Conservation (phyloP, 2,797 vertebrate species). For the Eulemur mongoz region DNA sequence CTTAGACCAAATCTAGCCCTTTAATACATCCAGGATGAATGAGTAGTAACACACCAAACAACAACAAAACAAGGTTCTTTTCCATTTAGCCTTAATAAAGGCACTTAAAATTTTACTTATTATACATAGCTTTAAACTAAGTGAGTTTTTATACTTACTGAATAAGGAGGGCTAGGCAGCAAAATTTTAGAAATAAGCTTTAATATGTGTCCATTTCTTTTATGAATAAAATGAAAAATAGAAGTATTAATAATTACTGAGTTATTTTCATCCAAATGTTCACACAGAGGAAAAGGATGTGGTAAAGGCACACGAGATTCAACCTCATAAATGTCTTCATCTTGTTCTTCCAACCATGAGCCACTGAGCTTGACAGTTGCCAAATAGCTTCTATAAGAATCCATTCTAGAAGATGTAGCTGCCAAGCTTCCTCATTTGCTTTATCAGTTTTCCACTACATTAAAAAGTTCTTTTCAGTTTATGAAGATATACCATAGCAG, state of each 20-base stretch:
- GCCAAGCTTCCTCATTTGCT: constrained; percentile 34
- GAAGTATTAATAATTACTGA: constrained; percentile 94
- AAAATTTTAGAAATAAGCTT: constrained; percentile 98
- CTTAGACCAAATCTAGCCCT: neutral
- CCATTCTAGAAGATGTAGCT: constrained; percentile 85
- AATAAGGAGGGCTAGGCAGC: constrained; percentile 96
- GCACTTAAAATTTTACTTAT: neutral
- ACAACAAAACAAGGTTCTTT: neutral
- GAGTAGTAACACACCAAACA: neutral
- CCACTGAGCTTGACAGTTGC: constrained; percentile 85
- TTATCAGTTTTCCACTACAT: constrained; percentile 36
- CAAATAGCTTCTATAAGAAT: constrained; percentile 92
- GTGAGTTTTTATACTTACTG: constrained; percentile 91
- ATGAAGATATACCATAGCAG: constrained; percentile 59
- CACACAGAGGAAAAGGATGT: constrained; percentile 91
- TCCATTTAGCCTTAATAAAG: neutral
- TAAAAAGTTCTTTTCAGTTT: neutral
- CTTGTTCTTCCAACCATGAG: constrained; percentile 89
- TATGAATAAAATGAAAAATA: constrained; percentile 93
- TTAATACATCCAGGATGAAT: neutral
- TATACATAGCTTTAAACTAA: constrained; percentile 3
- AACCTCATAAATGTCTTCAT: constrained; percentile 94
- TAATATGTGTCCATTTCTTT: constrained; percentile 91
- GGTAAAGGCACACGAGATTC: constrained; percentile 96
- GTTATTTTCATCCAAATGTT: constrained; percentile 91